Percentiles rank a stretch among this genome's conserved stretches.
These are phyloP conservation scores for Pristionchus entomophagus DNA, from an alignment of 2,888 invertebrate genomes.

Conservation along the genomic window DNA sequence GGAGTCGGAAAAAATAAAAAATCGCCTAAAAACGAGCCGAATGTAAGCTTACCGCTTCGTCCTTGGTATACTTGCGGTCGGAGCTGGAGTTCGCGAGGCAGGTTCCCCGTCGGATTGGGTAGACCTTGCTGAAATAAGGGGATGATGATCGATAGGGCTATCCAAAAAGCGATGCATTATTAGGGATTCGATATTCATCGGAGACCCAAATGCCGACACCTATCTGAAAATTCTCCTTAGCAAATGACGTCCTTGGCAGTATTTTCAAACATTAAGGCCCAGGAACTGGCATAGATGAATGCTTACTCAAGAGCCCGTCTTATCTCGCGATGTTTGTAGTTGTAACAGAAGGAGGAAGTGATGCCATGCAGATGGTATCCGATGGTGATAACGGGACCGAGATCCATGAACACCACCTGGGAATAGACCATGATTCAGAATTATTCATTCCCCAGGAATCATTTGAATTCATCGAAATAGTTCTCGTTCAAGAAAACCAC, in stretches of 20 bases:
- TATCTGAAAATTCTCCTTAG: no score
- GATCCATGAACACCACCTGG: constrained; percentile 61
- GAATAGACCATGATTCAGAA: background rate
- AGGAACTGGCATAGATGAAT: constrained; percentile 52
- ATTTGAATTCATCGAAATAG: no score
- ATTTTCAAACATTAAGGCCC: no score
- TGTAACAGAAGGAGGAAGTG: constrained; percentile 61
- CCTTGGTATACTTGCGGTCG: background rate
- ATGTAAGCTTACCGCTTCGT: no score
- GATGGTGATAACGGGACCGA: constrained; percentile 63
- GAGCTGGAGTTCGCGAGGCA: background rate
- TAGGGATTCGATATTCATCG: no score
- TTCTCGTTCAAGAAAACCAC: no score
- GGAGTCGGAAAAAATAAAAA: no score
- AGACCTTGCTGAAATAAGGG: constrained; percentile 6
- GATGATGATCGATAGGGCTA: no score
- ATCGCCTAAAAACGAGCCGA: no score
- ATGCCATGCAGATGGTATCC: constrained; percentile 63
- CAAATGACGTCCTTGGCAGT: no score
- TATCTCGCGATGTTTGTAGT: constrained; percentile 60
- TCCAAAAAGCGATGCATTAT: no score
- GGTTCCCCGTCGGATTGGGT: background rate
- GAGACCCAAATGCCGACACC: no score
- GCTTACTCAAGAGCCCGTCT: constrained; percentile 56
- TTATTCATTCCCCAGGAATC: background rate